Evolutionary conservation across 2,113 vertebrate genomes (phyloP).

Genomic region (Salminus brasiliensis): DNA sequence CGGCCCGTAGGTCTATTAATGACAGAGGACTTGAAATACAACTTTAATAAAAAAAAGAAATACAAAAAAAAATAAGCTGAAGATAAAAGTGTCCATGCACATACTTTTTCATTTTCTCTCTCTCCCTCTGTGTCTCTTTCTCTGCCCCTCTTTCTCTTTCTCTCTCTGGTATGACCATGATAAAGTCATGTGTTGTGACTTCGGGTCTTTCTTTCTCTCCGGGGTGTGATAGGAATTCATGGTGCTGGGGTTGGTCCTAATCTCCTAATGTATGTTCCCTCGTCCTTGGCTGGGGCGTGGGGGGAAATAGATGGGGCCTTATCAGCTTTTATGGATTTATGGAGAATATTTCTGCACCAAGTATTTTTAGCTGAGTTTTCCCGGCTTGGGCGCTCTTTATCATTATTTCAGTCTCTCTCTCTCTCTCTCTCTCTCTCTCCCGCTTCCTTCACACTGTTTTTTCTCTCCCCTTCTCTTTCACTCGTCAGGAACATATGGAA

Average conservation of each 20-base stretch:
- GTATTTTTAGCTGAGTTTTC: constrained; percentile 28
- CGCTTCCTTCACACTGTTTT: neutral
- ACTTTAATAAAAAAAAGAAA: constrained; percentile 56
- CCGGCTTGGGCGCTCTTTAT: neutral
- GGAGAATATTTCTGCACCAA: constrained; percentile 66
- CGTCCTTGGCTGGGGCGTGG: constrained; percentile 72
- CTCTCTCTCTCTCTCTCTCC: neutral
- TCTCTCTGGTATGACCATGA: constrained; percentile 9
- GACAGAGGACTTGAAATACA: constrained; percentile 42
- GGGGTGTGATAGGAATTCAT: constrained; percentile 70
- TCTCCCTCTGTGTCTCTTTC: neutral
- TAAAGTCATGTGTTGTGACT: constrained; percentile 57
- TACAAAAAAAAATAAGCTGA: no score
- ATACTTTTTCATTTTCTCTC: neutral
- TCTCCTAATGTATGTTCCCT: constrained; percentile 75
- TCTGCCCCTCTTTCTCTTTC: neutral
- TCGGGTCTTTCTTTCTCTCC: constrained; percentile 56
- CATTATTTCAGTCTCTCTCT: neutral
- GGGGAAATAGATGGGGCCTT: constrained; percentile 74
- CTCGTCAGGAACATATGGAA: neutral
- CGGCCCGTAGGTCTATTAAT: constrained; percentile 57
- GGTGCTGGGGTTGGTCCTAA: constrained; percentile 62
- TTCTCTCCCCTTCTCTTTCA: neutral
- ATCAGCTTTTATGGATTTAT: constrained; percentile 77
- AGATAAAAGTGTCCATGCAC: constrained; percentile 42